phyloP scores from a whole-genome alignment of 2,113 vertebrate genomes.

The Alligator mississippiensis region DNA sequence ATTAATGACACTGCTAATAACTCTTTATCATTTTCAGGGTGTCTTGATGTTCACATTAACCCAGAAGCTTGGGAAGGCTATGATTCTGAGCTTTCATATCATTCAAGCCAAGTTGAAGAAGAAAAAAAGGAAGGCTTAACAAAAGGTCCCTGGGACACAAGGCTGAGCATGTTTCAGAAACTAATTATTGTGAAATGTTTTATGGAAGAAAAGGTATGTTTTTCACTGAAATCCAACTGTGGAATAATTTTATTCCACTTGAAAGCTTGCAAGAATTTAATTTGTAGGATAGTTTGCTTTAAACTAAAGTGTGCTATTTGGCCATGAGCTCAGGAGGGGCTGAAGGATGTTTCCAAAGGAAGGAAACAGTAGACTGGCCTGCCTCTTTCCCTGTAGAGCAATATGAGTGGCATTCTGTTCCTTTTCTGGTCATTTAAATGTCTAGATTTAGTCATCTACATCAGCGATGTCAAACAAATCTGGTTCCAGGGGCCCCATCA shows the following conservation, averaged over 20 bases:
- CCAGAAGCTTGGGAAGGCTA: slow-evolving; percentile 67
- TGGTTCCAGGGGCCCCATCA: no score
- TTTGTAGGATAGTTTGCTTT: not conserved
- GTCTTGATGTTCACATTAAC: slow-evolving; percentile 80
- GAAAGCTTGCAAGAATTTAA: not conserved
- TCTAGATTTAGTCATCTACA: no score
- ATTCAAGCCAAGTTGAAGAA: not conserved
- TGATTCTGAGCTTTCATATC: not conserved
- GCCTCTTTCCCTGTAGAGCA: not conserved
- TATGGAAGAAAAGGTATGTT: slow-evolving; percentile 82
- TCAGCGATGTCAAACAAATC: no score
- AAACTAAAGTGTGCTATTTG: not conserved
- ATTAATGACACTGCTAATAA: not conserved
- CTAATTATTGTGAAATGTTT: slow-evolving; percentile 83
- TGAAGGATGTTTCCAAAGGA: fast-evolving
- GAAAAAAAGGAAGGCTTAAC: not conserved
- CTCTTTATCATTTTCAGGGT: slow-evolving; percentile 63
- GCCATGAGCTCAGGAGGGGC: not conserved
- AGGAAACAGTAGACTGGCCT: not conserved
- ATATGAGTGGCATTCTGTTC: not conserved
- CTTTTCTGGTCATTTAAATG: no score
- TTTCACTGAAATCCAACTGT: not conserved
- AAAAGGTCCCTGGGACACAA: slow-evolving; percentile 65
- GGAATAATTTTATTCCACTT: not conserved
- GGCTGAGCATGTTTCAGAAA: slow-evolving; percentile 82